Conservation (phyloP, 2,888 invertebrate species). For the Athripsodes cinereus region DNA sequence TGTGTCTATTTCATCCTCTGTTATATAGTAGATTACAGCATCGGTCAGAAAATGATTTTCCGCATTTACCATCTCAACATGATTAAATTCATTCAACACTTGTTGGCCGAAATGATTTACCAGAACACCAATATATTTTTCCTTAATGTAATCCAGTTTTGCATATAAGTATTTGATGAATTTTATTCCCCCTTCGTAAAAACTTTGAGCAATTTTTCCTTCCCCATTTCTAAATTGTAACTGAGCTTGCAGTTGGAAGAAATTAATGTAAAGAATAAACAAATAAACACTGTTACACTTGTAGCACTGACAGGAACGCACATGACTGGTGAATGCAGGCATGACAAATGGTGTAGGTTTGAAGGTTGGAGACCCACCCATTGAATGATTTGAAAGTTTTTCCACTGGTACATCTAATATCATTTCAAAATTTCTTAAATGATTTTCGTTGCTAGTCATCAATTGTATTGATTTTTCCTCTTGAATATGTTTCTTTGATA, state of each 20-base stretch:
- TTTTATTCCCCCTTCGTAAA: conserved; percentile 21
- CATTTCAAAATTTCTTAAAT: conserved; percentile 20
- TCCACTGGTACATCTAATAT: conserved; percentile 22
- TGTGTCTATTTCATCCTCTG: conserved; percentile 19
- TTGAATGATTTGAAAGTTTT: conserved; percentile 5
- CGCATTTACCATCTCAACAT: conserved; percentile 4
- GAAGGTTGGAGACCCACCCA: conserved; percentile 25
- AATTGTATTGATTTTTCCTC: no score
- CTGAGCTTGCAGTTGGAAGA: conserved; percentile 15
- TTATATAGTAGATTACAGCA: conserved; percentile 15
- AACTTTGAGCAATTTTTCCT: conserved; percentile 11
- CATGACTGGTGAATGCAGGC: conserved; percentile 20
- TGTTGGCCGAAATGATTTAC: background rate
- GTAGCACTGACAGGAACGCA: conserved; percentile 15
- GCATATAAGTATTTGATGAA: conserved; percentile 13
- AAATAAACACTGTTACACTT: conserved; percentile 19
- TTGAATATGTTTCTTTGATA: background rate
- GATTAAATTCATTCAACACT: conserved; percentile 9
- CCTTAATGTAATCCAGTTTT: conserved; percentile 10
- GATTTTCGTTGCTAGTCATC: no score
- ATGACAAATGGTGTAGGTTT: conserved; percentile 15
- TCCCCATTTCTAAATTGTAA: conserved; percentile 22
- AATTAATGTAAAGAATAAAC: conserved; percentile 13
- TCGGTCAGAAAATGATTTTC: conserved; percentile 21
- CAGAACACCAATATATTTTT: conserved; percentile 6